A percentile compares a stretch with the other conserved stretches of the same genome.
Conservation (phyloP, 2,797 vertebrate genomes). For the Erethizon dorsatum region DNA sequence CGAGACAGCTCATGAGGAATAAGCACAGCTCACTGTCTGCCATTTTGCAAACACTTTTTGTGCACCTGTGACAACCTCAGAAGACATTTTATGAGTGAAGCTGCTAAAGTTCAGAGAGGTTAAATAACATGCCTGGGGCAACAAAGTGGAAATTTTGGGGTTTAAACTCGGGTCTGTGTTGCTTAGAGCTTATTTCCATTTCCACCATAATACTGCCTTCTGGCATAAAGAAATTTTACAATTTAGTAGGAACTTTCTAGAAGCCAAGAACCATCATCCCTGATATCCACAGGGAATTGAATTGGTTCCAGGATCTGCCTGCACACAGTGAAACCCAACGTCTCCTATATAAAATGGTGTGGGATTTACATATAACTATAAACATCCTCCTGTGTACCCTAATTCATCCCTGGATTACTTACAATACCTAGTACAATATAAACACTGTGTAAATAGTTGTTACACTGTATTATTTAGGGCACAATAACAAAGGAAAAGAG, state of each 20-base stretch:
- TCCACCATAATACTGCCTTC: constrained; percentile 32
- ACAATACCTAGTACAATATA: not conserved
- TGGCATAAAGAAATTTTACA: constrained; percentile 28
- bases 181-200: constrained; percentile 51
- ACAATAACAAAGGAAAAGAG: not conserved
- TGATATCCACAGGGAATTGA: not conserved
- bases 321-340: not conserved
- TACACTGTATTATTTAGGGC: not conserved
- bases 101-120: constrained; percentile 6
- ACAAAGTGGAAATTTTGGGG: not conserved
- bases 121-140: not conserved
- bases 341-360: not conserved
- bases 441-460: not conserved
- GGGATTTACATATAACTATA: not conserved
- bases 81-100: not conserved
- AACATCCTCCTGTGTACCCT: not conserved
- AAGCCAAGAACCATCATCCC: not conserved
- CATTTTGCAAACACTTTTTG: not conserved
- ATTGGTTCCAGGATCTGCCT: not conserved
- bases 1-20: not conserved
- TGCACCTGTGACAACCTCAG: not conserved
- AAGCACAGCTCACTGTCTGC: not conserved
- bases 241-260: constrained; percentile 43
- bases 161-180: constrained; percentile 10
- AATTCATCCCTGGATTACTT: not conserved